Conservation (phyloP, 2,888 invertebrate species). For the Zygothrica quintamaculata region DNA sequence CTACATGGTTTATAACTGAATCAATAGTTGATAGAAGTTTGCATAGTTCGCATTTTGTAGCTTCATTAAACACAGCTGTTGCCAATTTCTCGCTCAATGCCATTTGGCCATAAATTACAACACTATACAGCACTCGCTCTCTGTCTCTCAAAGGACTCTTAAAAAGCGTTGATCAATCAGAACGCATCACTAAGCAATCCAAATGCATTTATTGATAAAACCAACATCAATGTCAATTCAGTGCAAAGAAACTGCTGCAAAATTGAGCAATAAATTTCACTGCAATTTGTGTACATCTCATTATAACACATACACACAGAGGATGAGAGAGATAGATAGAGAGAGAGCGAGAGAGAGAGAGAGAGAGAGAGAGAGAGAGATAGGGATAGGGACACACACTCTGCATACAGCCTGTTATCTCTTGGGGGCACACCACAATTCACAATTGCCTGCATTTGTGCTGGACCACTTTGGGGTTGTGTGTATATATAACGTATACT, state of each 20-base stretch:
- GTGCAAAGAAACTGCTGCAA: constrained; percentile 25
- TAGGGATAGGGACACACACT: background rate
- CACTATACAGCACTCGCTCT: too few relatives aligned
- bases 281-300: constrained; percentile 50
- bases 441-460: constrained; percentile 66
- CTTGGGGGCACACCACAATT: constrained; percentile 23
- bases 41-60: too few relatives aligned
- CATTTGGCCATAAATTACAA: constrained; percentile 48
- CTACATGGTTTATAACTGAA: too few relatives aligned
- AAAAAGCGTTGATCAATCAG: background rate
- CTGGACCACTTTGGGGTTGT: constrained; percentile 45
- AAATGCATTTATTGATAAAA: constrained; percentile 41
- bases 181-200: constrained; percentile 26
- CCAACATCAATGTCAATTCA: constrained; percentile 44
- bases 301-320: constrained; percentile 44
- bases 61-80: constrained; percentile 55
- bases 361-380: too few relatives aligned
- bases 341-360: background rate
- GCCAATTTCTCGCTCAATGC: constrained; percentile 19
- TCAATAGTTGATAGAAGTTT: too few relatives aligned
- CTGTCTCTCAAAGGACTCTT: too few relatives aligned
- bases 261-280: constrained; percentile 58
- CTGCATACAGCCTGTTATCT: constrained; percentile 5
- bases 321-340: background rate
- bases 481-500: constrained; percentile 18